Evolutionary conservation across 2,888 invertebrate species (phyloP), one percentile per base, ranked within the genome.

Genomic region (Aleiodes alternator): DNA sequence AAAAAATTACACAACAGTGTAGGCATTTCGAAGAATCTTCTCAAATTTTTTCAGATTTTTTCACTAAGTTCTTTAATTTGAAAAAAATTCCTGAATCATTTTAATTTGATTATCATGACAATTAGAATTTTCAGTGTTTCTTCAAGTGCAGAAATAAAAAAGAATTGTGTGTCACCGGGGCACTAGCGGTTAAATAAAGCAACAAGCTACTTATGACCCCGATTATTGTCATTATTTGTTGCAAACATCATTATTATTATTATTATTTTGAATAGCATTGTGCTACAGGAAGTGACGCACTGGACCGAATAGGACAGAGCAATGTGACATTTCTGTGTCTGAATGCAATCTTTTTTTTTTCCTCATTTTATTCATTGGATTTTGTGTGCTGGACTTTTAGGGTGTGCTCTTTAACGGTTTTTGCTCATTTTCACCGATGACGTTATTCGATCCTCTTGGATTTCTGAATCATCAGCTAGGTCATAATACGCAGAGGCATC

Each of bases 201-300:
- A 43, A 9, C 38, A 38, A 38, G 14, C 51, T 12, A 51, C 51
- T 8, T 53, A 53, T 53, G 16, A 16, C 14, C 16, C 16, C 16
- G 14, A 16, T 16, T 53, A n/a, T 53, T 53, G 6, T 53, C 14
- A 51, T 53, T 14, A 53, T 53, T 51, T 7, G 38, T 38, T 38
- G 38, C 38, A 38, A 38, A 38, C 38, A 38, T 23, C 23, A 23
- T 23, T 23, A 14, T n/a, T 12, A 53, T 53, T 53, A 53, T 53
- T 53, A 53, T 53, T 53, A 53, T 53, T 6, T 12, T 14, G 12
- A 53, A 53, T 53, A 16, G 16, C 53, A 53, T 53, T 53, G 53
- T 53, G 7, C 7, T 53, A 16, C 53, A 14, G 53, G 53, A 53
- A 53, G 16, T 53, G 53, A 53, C 53, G 53, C 53, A 53, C 53